Evolutionary conservation across 2,797 vertebrate genomes (phyloP), one percentile per base, ranked within the genome.

Genomic region (Phrynocephalus vlangalii): DNA sequence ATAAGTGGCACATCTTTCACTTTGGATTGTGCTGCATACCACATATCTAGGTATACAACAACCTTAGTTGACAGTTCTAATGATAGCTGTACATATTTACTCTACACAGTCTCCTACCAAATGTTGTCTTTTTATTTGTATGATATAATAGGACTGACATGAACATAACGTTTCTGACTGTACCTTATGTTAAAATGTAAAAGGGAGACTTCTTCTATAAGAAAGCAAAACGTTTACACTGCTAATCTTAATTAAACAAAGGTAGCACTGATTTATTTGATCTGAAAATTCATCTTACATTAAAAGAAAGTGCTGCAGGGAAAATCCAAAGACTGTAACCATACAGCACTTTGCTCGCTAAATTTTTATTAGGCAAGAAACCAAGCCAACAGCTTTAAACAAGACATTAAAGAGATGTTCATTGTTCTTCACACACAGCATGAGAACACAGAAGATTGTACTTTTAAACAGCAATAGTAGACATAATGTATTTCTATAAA

Each of bases 361-460:
- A 9, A 79, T 87, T 38, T 92, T 91, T 92, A 79, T 90, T 89
- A 84, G 89, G 71, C 76, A 88, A 67, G 26, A 81, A 28, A 48
- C 33, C 26, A 80, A 90, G 86, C 67, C 78, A 91, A 88, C 86
- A 2, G 52, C 90, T 93, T 90, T 38, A 70, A 82, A 77, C 89
- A 90, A 86, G 52, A 89, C 91, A 76, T 79, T 89, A 92, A 90
- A 87, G 82, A 60, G 87, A 89, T 91, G 83, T 33, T 82, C 60
- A 76, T 92, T 92, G 88, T 89, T 92, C 90, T 93, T 91, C 87
- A 93, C 79, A 85, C 92, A 90, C 68, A 94, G 78, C 68, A 90
- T 16, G 85, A 92, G 93, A 93, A 92, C 28, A 92, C 91, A 28
- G 93, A 92, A 93, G 71, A 78, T 15, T 28, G n/a, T 30, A 15